Percentiles rank a stretch among this genome's conserved stretches.
Evolutionary conservation across 1,140 invertebrate genomes (phyloP).

Genomic region (Gryllus bimaculatus): DNA sequence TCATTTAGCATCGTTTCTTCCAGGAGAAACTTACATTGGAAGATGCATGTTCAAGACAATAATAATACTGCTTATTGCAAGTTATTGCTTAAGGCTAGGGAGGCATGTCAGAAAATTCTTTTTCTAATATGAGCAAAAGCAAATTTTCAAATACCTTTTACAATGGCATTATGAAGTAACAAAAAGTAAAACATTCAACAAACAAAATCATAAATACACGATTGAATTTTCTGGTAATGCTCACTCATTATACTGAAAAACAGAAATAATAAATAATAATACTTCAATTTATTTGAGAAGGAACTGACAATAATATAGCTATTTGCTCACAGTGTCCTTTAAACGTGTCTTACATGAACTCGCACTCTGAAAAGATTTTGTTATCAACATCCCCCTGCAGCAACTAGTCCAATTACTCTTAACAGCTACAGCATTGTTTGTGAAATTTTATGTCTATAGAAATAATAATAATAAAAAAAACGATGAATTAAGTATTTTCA

Average conservation of each 20-base stretch:
- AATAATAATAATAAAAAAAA: background rate
- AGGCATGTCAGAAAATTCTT: slow-evolving; percentile 15
- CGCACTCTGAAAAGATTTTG: background rate
- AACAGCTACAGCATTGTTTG: background rate
- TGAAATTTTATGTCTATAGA: background rate
- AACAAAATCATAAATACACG: too few relatives aligned
- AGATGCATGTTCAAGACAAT: slow-evolving; percentile 17
- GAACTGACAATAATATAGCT: background rate
- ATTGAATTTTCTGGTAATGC: background rate
- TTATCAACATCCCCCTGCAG: background rate
- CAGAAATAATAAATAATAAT: background rate
- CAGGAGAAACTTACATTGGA: slow-evolving; percentile 14
- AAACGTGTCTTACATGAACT: background rate
- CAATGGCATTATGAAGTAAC: background rate
- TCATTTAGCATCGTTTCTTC: background rate
- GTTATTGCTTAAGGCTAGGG: slow-evolving; percentile 22
- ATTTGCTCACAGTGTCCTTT: background rate
- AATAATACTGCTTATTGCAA: slow-evolving; percentile 24
- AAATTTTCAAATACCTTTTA: background rate
- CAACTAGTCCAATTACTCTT: background rate
- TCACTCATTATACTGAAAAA: background rate
- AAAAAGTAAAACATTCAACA: too few relatives aligned
- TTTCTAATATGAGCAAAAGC: slow-evolving; percentile 18
- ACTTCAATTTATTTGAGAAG: background rate
- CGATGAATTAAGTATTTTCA: background rate